Evolutionary conservation across 2,797 vertebrate genomes (phyloP).

Genomic region (Psittacula echo): DNA sequence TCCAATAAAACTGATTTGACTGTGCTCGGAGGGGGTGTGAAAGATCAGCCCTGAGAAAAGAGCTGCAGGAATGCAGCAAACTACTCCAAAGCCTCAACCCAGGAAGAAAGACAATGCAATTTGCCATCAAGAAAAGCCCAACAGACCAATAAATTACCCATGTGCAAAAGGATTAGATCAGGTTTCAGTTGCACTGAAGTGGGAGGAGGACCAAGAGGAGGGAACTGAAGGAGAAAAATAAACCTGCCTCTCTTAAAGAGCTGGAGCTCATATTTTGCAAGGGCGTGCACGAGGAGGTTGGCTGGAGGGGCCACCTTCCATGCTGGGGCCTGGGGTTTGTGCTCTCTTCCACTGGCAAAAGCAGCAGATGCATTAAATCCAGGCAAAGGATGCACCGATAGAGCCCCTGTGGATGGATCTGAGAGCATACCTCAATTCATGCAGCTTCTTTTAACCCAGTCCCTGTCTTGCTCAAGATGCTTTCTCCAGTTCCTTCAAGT

Average conservation of each 20-base stretch:
- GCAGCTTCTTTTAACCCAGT: not conserved
- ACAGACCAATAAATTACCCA: conserved; percentile 89
- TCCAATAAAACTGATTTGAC: conserved; percentile 79
- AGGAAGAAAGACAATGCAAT: conserved; percentile 89
- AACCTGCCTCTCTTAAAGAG: conserved; percentile 82
- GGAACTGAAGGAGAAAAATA: conserved; percentile 52
- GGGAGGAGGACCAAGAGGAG: conserved; percentile 60
- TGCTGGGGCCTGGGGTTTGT: not conserved
- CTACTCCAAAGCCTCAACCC: conserved; percentile 71
- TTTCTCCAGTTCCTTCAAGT: not conserved
- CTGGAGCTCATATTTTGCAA: conserved; percentile 59
- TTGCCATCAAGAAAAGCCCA: conserved; percentile 86
- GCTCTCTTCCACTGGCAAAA: not conserved
- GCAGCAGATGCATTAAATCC: not conserved
- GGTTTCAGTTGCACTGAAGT: conserved; percentile 79
- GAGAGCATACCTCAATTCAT: not conserved
- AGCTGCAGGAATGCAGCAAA: conserved; percentile 75
- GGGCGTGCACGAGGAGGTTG: not conserved
- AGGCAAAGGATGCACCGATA: not conserved
- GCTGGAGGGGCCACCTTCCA: not conserved
- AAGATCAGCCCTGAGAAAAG: conserved; percentile 74
- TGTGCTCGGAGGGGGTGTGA: conserved; percentile 73
- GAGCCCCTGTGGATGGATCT: not conserved
- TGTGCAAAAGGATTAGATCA: conserved; percentile 86
- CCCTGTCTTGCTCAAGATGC: not conserved